Percentiles rank a stretch among this genome's conserved stretches.
These are phyloP conservation scores for Lordiphosa fenestrarum DNA, from an alignment of 2,888 invertebrate species.

Conservation along the genomic window DNA sequence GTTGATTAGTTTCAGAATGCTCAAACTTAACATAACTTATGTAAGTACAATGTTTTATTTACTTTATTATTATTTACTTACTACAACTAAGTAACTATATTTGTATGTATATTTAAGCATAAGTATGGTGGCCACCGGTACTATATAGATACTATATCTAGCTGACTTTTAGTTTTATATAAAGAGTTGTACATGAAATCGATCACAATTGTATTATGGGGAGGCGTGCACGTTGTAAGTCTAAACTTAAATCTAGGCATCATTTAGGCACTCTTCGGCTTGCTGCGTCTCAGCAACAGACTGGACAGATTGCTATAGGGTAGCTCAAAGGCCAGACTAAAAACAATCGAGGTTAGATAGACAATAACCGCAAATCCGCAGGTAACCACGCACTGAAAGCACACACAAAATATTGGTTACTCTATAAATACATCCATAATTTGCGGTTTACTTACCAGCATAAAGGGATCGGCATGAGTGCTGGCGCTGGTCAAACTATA, in stretches of 20 bases:
- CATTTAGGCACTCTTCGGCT: slow-evolving; percentile 54
- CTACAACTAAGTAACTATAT: no score
- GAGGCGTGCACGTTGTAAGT: slow-evolving; percentile 38
- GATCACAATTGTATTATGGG: slow-evolving; percentile 62
- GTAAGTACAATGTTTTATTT: no score
- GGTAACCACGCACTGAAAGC: slow-evolving; percentile 70
- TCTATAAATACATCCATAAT: background rate
- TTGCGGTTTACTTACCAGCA: slow-evolving; percentile 68
- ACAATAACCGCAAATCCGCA: slow-evolving; percentile 77
- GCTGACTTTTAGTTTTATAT: slow-evolving; percentile 17
- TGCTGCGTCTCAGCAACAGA: slow-evolving; percentile 48
- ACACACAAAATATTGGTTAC: background rate
- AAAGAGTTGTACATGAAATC: slow-evolving; percentile 62
- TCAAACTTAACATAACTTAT: no score
- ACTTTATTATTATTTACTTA: no score
- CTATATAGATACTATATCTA: slow-evolving; percentile 3
- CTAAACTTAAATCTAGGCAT: slow-evolving; percentile 40
- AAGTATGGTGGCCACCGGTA: slow-evolving; percentile 32
- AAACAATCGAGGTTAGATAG: slow-evolving; percentile 75
- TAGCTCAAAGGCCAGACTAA: slow-evolving; percentile 77
- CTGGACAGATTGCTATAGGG: slow-evolving; percentile 78
- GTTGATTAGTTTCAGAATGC: no score
- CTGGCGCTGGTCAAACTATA: slow-evolving; percentile 78
- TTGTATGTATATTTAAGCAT: background rate
- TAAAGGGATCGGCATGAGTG: slow-evolving; percentile 79